These are phyloP conservation scores for Pristionchus exspectatus DNA, from an alignment of 2,888 invertebrate species.

Conservation along the genomic window DNA sequence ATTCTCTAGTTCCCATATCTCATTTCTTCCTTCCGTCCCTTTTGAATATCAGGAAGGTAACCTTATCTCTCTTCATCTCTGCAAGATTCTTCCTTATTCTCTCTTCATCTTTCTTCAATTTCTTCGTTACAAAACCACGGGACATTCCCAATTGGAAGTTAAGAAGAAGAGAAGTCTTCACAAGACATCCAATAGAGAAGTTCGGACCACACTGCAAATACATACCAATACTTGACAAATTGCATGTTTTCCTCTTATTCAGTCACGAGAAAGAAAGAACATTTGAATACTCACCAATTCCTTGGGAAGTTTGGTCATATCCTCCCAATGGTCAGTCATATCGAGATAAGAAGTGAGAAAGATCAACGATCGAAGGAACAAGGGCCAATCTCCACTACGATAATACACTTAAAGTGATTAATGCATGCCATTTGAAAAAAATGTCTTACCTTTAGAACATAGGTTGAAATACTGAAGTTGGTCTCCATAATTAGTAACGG, in stretches of 20 bases:
- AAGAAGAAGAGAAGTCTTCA: conserved; percentile 20
- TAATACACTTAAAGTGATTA: background rate
- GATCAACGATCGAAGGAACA: conserved; percentile 43
- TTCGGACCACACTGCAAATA: conserved; percentile 26
- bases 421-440: background rate
- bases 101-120: conserved; percentile 36
- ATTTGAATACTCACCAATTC: background rate
- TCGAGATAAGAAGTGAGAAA: conserved; percentile 46
- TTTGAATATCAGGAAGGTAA: conserved; percentile 3
- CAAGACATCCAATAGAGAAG: conserved; percentile 5
- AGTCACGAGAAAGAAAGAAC: background rate
- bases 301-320: conserved; percentile 3
- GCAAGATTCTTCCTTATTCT: conserved; percentile 20
- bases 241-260: background rate
- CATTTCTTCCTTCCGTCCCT: background rate
- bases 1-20: background rate
- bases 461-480: conserved; percentile 41
- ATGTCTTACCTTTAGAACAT: conserved; percentile 26
- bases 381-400: conserved; percentile 24
- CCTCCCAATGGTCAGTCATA: conserved; percentile 24
- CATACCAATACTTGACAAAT: background rate
- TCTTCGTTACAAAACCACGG: conserved; percentile 10
- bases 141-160: conserved; percentile 35
- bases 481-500: conserved; percentile 45
- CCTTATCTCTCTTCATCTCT: conserved; percentile 36